Evolutionary conservation across 1,140 invertebrate species (phyloP).

Genomic region (Neuroterus valhalla): DNA sequence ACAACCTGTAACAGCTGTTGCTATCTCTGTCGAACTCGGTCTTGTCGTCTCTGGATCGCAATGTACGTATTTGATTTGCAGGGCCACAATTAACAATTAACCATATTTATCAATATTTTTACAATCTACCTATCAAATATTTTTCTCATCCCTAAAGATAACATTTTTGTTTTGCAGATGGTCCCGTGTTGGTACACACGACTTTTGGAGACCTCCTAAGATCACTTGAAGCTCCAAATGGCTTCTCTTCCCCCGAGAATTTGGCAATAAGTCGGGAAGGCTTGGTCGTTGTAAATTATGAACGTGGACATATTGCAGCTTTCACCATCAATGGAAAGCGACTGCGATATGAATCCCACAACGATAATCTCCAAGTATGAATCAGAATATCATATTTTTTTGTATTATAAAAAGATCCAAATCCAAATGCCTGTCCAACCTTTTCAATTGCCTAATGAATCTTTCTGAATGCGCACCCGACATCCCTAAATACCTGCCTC

Average conservation of each 20-base stretch:
- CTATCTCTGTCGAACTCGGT: conserved; percentile 97
- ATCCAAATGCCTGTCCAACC: too few species aligned
- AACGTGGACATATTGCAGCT: conserved; percentile 92
- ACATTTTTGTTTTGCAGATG: conserved; percentile 78
- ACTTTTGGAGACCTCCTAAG: conserved; percentile 98
- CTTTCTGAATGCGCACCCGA: too few species aligned
- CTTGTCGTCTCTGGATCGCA: conserved; percentile 96
- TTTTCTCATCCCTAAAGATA: background rate
- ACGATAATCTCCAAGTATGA: conserved; percentile 94
- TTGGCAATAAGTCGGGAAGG: conserved; percentile 96
- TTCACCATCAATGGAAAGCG: conserved; percentile 94
- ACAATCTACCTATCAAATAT: too few species aligned
- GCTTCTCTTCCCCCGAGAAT: conserved; percentile 90
- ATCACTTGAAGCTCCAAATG: conserved; percentile 87
- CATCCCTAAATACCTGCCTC: too few species aligned
- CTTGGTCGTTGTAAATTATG: conserved; percentile 96
- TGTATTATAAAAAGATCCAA: background rate
- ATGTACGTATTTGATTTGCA: conserved; percentile 80
- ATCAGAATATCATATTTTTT: conserved; percentile 35
- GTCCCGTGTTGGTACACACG: conserved; percentile 97
- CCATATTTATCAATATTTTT: too few species aligned
- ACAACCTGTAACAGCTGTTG: conserved; percentile 93
- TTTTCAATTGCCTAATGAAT: too few species aligned
- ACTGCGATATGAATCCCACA: conserved; percentile 91
- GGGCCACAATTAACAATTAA: too few species aligned